A percentile compares a stretch with the other conserved stretches of the same genome.
Conservation (phyloP, 2,113 vertebrate genomes). For the Limnothrissa miodon region DNA sequence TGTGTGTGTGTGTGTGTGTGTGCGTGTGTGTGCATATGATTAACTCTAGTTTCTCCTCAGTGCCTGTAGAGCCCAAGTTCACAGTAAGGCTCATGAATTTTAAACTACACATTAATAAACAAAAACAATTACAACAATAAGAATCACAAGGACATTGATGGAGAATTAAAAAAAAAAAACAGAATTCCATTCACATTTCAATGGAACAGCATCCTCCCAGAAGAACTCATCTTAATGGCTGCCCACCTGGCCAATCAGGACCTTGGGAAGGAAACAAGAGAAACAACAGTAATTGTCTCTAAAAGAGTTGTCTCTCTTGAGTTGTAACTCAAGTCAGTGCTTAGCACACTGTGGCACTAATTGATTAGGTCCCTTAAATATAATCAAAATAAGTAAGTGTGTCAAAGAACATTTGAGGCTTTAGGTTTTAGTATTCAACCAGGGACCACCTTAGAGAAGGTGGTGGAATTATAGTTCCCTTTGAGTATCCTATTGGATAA, state of each 20-base stretch:
- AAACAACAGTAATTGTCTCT: slow-evolving; percentile 22
- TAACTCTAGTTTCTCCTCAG: slow-evolving; percentile 42
- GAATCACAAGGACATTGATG: slow-evolving; percentile 42
- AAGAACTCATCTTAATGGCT: slow-evolving; percentile 41
- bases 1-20: slow-evolving; percentile 18
- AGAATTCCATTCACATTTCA: slow-evolving; percentile 71
- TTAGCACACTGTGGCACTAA: neutral
- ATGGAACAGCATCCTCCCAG: slow-evolving; percentile 58
- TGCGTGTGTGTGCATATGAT: neutral
- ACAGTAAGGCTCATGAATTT: slow-evolving; percentile 38
- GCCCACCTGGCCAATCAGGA: slow-evolving; percentile 63
- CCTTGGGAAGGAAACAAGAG: slow-evolving; percentile 52
- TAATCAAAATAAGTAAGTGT: neutral
- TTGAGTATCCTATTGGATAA: neutral
- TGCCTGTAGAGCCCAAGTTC: slow-evolving; percentile 48
- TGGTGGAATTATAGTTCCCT: neutral
- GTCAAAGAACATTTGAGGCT: neutral
- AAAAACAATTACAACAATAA: slow-evolving; percentile 29
- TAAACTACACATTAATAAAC: slow-evolving; percentile 45
- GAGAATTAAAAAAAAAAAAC: slow-evolving; percentile 43
- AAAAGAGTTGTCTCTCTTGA: too few species aligned
- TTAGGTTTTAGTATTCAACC: neutral
- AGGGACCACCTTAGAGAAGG: neutral
- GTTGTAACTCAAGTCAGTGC: neutral
- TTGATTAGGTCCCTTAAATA: neutral